phyloP scores from a whole-genome alignment of 2,113 vertebrate genomes.

The Cromileptes altivelis region DNA sequence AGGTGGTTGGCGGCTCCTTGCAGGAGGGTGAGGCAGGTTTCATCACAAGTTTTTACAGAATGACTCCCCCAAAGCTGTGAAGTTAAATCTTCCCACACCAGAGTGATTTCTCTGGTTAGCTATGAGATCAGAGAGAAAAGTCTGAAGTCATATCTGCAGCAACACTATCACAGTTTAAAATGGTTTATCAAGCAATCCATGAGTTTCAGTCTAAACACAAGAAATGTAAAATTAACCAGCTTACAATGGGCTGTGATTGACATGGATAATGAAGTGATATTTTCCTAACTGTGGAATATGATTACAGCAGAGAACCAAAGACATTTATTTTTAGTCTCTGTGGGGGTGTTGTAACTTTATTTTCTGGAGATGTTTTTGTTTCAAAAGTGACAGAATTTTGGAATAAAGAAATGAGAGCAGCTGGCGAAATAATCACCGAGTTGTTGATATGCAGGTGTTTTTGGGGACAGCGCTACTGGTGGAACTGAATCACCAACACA shows the following conservation, averaged over 20 bases:
- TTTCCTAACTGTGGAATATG: not conserved
- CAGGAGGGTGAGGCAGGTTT: slow-evolving; percentile 32
- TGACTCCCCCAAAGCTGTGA: slow-evolving; percentile 22
- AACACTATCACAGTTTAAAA: not conserved
- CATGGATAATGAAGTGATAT: not conserved
- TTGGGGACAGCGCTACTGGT: not conserved
- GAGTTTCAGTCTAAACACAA: not conserved
- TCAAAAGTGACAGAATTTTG: not conserved
- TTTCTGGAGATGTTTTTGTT: not conserved
- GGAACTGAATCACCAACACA: not conserved
- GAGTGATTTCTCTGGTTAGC: not conserved
- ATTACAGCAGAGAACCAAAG: not conserved
- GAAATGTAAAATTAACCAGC: not conserved
- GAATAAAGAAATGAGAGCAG: not conserved
- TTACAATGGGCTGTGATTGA: not conserved
- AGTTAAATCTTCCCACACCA: slow-evolving; percentile 14
- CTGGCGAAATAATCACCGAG: not conserved
- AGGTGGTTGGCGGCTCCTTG: slow-evolving; percentile 21
- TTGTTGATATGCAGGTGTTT: not conserved
- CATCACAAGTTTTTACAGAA: slow-evolving; percentile 12
- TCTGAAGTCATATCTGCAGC: not conserved
- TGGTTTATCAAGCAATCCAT: not conserved
- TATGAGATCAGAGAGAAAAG: not conserved
- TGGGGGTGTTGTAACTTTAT: not conserved
- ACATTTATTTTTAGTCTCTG: slow-evolving; percentile 4